A percentile compares a stretch with the other conserved stretches of the same genome.
These are phyloP conservation scores for Cynoglossus semilaevis DNA, from an alignment of 2,113 vertebrate genomes.

Conservation along the genomic window DNA sequence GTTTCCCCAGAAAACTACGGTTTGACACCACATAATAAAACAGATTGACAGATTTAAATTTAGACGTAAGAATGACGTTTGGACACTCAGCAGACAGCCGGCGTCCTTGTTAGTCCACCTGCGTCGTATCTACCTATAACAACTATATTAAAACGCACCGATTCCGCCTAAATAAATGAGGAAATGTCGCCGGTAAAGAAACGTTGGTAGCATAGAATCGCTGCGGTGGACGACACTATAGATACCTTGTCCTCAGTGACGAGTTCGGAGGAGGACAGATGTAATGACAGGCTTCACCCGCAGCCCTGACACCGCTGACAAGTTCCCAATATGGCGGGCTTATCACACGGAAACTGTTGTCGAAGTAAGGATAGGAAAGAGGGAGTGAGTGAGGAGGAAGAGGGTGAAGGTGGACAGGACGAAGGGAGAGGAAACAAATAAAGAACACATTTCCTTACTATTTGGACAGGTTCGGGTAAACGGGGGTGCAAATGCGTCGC, in stretches of 20 bases:
- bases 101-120: too few species aligned
- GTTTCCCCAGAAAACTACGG: too few species aligned
- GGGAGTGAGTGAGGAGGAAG: constrained; percentile 4
- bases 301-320: constrained; percentile 50
- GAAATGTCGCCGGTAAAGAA: constrained; percentile 1
- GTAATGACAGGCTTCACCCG: constrained; percentile 54
- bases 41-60: too few species aligned
- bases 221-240: constrained; percentile 26
- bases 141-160: neutral
- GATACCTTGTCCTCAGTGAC: constrained; percentile 29
- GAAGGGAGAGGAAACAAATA: neutral
- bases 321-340: constrained; percentile 46
- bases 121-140: too few species aligned
- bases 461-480: too few species aligned
- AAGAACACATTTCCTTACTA: too few species aligned
- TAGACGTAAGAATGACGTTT: too few species aligned
- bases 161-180: constrained; percentile 21
- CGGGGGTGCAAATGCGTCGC: neutral
- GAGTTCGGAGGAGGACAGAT: constrained; percentile 51
- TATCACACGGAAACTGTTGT: constrained; percentile 44
- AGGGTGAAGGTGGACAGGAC: constrained; percentile 1
- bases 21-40: too few species aligned
- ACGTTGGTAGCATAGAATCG: constrained; percentile 8
- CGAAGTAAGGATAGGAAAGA: too few species aligned
- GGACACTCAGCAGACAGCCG: too few species aligned